These are phyloP conservation scores for Pissodes strobi DNA, from an alignment of 1,140 invertebrate species.

Conservation along the genomic window DNA sequence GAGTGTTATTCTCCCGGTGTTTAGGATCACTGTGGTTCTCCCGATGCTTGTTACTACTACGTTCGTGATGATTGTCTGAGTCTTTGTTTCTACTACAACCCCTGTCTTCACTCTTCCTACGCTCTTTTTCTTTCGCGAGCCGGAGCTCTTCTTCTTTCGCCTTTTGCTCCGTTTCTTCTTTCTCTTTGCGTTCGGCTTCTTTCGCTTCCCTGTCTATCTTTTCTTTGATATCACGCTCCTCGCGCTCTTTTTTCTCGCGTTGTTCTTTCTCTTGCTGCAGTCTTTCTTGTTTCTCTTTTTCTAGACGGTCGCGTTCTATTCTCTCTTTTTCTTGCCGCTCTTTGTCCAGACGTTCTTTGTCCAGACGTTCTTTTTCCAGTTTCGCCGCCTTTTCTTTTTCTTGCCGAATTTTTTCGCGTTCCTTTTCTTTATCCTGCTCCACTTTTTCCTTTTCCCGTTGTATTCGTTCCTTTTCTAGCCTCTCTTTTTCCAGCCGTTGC, in stretches of 20 bases:
- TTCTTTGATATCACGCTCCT: constrained; percentile 46
- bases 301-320: constrained; percentile 47
- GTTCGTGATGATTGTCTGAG: constrained; percentile 52
- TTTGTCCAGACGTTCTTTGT: constrained; percentile 55
- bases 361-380: constrained; percentile 50
- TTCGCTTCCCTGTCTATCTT: constrained; percentile 45
- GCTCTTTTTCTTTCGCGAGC: constrained; percentile 49
- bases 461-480: constrained; percentile 55
- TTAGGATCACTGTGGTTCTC: constrained; percentile 51
- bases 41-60: constrained; percentile 44
- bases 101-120: constrained; percentile 55
- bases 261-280: constrained; percentile 51
- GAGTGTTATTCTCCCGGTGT: constrained; percentile 44
- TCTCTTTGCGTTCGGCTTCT: constrained; percentile 47
- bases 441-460: constrained; percentile 51
- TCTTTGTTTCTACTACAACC: constrained; percentile 44
- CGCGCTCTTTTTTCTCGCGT: constrained; percentile 33
- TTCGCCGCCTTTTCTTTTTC: constrained; percentile 50
- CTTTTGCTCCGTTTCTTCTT: constrained; percentile 45
- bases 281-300: constrained; percentile 39
- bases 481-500: constrained; percentile 50
- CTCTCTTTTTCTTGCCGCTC: constrained; percentile 50
- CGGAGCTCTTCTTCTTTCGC: constrained; percentile 47
- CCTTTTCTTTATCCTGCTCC: constrained; percentile 36
- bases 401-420: constrained; percentile 46